These are phyloP conservation scores for Drosophila pseudotakahashii DNA, from an alignment of 2,888 invertebrate genomes.

Conservation along the genomic window DNA sequence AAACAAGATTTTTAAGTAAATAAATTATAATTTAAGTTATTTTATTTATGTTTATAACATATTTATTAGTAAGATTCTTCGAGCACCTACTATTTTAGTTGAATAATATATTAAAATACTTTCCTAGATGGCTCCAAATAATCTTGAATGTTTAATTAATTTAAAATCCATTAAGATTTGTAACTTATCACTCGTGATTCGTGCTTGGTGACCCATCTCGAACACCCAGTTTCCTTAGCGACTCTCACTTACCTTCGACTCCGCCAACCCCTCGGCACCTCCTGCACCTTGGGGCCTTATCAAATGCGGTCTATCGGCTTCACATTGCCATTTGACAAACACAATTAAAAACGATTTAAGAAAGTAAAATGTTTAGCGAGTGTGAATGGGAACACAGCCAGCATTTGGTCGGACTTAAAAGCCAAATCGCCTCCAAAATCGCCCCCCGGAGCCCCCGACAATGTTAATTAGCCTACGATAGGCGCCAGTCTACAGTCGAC, in stretches of 20 bases:
- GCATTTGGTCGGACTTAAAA: slow-evolving; percentile 18
- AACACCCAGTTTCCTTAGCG: slow-evolving; percentile 5
- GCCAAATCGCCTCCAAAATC: background rate
- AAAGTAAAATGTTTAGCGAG: slow-evolving; percentile 72
- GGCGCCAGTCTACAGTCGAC: slow-evolving; percentile 72
- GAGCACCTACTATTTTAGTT: too few relatives aligned
- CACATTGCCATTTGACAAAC: slow-evolving; percentile 79
- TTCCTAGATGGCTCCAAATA: too few relatives aligned
- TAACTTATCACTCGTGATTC: background rate
- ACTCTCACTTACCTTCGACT: slow-evolving; percentile 1
- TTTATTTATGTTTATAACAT: too few relatives aligned
- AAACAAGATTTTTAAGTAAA: too few relatives aligned
- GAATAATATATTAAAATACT: too few relatives aligned
- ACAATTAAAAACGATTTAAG: slow-evolving; percentile 76
- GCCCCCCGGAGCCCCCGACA: slow-evolving; percentile 28
- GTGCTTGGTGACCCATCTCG: background rate
- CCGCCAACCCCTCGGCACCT: background rate
- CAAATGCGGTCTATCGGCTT: slow-evolving; percentile 77
- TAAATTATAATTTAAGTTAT: too few relatives aligned
- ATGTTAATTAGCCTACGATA: slow-evolving; percentile 75
- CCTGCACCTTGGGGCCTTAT: slow-evolving; percentile 48
- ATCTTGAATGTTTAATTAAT: too few relatives aligned
- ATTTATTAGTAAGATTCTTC: too few relatives aligned
- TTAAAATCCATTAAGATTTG: too few relatives aligned
- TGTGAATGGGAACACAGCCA: slow-evolving; percentile 70